Conservation (phyloP, 2,888 invertebrate genomes). For the Pseudanteris insignis region DNA sequence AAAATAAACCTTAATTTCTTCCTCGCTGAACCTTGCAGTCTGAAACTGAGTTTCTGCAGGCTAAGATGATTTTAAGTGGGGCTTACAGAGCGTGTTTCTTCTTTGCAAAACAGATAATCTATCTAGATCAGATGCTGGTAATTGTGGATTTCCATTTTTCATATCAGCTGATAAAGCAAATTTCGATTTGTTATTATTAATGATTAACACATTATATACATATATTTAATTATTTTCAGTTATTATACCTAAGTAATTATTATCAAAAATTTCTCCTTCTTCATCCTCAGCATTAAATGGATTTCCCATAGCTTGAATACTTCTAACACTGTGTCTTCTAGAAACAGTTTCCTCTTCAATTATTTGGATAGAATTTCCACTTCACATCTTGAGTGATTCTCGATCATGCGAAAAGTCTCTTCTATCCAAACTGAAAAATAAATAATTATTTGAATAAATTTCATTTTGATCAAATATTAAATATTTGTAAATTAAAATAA, state of each 20-base stretch:
- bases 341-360: constrained; percentile 54
- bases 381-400: constrained; percentile 17
- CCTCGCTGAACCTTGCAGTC: constrained; percentile 70
- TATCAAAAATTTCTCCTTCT: constrained; percentile 85
- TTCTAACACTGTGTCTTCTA: constrained; percentile 56
- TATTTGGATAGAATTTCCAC: constrained; percentile 46
- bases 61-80: constrained; percentile 86
- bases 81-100: constrained; percentile 84
- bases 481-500: too few species aligned
- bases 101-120: constrained; percentile 78
- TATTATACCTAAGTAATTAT: constrained; percentile 73
- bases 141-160: constrained; percentile 70
- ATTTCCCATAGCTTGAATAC: constrained; percentile 62
- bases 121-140: constrained; percentile 56
- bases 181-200: neutral
- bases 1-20: constrained; percentile 73
- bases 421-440: constrained; percentile 50
- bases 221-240: neutral
- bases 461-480: too few species aligned
- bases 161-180: constrained; percentile 55
- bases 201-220: neutral
- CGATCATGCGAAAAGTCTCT: constrained; percentile 47
- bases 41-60: constrained; percentile 82
- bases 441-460: too few species aligned
- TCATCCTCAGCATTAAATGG: constrained; percentile 75